phyloP scores from a whole-genome alignment of 1,140 invertebrate genomes.

The Parasteatoda tepidariorum region DNA sequence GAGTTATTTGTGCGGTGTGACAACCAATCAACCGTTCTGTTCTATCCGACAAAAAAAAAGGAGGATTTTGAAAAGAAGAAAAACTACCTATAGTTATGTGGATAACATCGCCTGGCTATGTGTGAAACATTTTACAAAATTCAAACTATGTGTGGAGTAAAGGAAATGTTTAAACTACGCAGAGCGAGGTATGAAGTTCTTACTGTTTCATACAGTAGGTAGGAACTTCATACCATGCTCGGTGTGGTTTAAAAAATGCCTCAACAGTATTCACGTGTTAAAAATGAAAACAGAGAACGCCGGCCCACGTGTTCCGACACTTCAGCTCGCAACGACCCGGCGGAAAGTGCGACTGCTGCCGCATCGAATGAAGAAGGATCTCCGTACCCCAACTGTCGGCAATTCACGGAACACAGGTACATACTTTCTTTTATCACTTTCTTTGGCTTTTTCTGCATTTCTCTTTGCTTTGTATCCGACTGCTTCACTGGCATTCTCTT shows the following conservation, averaged over 20 bases:
- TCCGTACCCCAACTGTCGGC: not conserved
- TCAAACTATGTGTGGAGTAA: no score
- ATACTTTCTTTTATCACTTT: not conserved
- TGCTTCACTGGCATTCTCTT: not conserved
- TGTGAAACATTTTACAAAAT: no score
- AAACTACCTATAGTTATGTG: no score
- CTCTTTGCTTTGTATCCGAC: not conserved
- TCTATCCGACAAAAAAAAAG: no score
- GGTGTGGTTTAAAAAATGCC: constrained; percentile 34
- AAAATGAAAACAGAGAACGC: not conserved
- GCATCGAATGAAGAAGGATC: not conserved
- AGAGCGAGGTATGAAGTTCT: constrained; percentile 62
- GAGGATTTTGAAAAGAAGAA: no score
- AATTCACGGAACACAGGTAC: not conserved
- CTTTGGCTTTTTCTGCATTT: not conserved
- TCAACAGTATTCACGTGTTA: not conserved
- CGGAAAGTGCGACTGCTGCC: not conserved
- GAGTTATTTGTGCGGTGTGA: no score
- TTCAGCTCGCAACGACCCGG: not conserved
- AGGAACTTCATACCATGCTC: constrained; percentile 63
- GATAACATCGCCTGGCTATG: no score
- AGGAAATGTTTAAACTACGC: constrained; percentile 49
- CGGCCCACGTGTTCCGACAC: not conserved
- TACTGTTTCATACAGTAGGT: constrained; percentile 61
- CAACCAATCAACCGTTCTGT: no score